Evolutionary conservation across 1,140 invertebrate genomes (phyloP), one percentile per base, ranked within the genome.

Genomic region (Eumaeus atala): DNA sequence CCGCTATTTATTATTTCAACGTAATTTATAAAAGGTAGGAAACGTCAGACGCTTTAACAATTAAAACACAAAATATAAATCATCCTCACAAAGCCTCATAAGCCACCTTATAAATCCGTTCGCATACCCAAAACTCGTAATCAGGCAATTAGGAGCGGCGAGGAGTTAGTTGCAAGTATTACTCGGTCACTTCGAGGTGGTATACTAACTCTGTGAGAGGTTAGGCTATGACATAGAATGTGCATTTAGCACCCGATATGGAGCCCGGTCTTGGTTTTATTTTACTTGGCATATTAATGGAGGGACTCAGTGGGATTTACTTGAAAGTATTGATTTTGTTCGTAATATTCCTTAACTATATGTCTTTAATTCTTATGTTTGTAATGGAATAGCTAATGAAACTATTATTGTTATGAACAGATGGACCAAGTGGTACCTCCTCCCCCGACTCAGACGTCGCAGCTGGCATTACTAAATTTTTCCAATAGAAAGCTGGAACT

Each of bases 201-300:
- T 48, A 42, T 51, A 61, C 37, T 57, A 66, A 67, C 70, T 77
- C 49, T 51, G 64, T 63, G 49, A 60, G 64, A 59, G 67, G 71
- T 72, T 74, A 70, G 62, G 51, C 57, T 58, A 59, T 60, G 67
- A 81, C 77, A 76, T 71, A 61, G 72, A 77, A 80, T 79, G 72
- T 79, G 74, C 77, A 84, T 80, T 81, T 79, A 67, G 66, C 59
- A 59, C 21, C 21, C 21, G 21, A 28, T 28, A 67, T 55, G 59
- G 74, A 70, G 71, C 60, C 55, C 58, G 62, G 56, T 64, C 58
- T 58, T 21, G 54, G 58, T 66, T 38, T 18, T 21, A 2, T 12
- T 65, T 70, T 66, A 74, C 66, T 77, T 51, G 56, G 75, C 74
- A 83, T 80, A 78, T 75, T 80, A 80, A 78, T 78, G 73, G 75